These are phyloP conservation scores for Melinaea menophilus DNA, from an alignment of 2,888 invertebrate genomes.

Conservation along the genomic window DNA sequence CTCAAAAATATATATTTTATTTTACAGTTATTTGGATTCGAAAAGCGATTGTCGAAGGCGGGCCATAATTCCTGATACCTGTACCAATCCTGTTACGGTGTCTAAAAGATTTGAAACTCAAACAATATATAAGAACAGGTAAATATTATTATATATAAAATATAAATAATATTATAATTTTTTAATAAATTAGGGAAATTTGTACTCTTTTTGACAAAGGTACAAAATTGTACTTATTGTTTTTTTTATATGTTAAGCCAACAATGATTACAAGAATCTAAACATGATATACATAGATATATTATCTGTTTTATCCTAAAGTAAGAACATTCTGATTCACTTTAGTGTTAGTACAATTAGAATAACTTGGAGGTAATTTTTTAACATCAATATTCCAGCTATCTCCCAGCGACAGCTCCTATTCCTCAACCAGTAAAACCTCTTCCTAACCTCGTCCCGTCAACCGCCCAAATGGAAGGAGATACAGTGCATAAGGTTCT, in stretches of 20 bases:
- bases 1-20: background rate
- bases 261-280: too few relatives aligned
- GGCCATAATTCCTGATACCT: slow-evolving; percentile 56
- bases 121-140: slow-evolving; percentile 71
- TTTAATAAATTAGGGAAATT: background rate
- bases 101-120: slow-evolving; percentile 61
- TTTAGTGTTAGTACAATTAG: too few relatives aligned
- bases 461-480: slow-evolving; percentile 71
- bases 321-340: too few relatives aligned
- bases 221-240: too few relatives aligned
- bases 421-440: slow-evolving; percentile 66
- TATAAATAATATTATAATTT: background rate
- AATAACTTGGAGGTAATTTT: too few relatives aligned
- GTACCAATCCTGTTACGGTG: slow-evolving; percentile 59
- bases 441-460: slow-evolving; percentile 59
- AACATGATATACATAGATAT: too few relatives aligned
- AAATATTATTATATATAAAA: slow-evolving; percentile 1
- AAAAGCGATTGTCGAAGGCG: slow-evolving; percentile 62
- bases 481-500: slow-evolving; percentile 74
- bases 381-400: slow-evolving; percentile 40
- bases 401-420: slow-evolving; percentile 53
- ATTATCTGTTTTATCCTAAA: too few relatives aligned
- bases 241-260: too few relatives aligned
- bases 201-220: background rate
- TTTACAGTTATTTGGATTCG: slow-evolving; percentile 56